phyloP scores from a whole-genome alignment of 2,888 invertebrate species.

The Hypsopygia costalis region DNA sequence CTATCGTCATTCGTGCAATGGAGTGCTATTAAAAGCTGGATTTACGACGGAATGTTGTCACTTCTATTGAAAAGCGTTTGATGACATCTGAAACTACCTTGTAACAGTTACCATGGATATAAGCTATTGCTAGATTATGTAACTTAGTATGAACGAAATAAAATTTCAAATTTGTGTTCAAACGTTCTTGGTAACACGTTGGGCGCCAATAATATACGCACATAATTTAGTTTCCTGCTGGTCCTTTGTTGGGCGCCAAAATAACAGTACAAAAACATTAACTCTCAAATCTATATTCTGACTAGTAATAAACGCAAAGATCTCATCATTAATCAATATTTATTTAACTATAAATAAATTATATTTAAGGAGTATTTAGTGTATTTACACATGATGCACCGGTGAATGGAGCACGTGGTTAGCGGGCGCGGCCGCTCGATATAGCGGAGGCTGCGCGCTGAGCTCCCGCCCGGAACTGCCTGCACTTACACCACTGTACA shows the following conservation, averaged over 20 bases:
- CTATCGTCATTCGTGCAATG: constrained; percentile 19
- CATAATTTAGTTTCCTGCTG: not conserved
- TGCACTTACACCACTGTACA: constrained; percentile 30
- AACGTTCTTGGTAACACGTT: not conserved
- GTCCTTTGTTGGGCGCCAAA: no score
- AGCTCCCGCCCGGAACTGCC: constrained; percentile 43
- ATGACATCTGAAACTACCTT: no score
- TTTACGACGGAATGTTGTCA: not conserved
- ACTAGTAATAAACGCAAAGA: no score
- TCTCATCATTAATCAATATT: no score
- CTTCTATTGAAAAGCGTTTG: not conserved
- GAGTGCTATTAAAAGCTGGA: constrained; percentile 3
- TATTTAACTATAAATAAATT: not conserved
- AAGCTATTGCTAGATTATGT: no score
- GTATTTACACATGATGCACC: constrained; percentile 38
- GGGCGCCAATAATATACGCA: not conserved
- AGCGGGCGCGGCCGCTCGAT: constrained; percentile 64
- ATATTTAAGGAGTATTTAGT: constrained; percentile 14
- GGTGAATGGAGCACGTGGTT: constrained; percentile 61
- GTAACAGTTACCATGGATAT: no score
- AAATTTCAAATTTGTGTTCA: no score
- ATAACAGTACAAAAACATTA: no score
- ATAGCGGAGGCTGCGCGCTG: constrained; percentile 64
- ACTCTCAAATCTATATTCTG: no score
- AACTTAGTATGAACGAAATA: no score